phyloP scores from a whole-genome alignment of 2,113 vertebrate genomes.

The Microcebus jonahi region DNA sequence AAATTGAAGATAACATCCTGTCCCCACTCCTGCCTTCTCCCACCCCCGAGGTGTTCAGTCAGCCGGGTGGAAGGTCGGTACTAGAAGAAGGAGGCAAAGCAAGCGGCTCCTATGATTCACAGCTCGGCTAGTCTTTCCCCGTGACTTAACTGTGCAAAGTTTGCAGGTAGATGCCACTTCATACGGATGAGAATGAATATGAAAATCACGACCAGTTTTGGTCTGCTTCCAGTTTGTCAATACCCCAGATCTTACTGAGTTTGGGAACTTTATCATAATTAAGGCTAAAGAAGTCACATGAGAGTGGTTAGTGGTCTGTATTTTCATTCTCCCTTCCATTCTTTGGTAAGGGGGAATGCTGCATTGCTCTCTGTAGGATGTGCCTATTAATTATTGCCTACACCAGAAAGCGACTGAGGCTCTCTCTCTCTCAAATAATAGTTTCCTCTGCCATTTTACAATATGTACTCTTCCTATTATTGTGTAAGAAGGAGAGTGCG shows the following conservation, averaged over 20 bases:
- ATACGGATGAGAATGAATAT: not conserved
- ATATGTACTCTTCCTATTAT: not conserved
- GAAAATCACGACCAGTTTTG: not conserved
- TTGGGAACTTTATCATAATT: not conserved
- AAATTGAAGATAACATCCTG: conserved; percentile 48
- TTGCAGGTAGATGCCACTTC: not conserved
- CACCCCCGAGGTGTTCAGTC: not conserved
- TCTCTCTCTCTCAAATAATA: not conserved
- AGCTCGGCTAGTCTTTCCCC: too few relatives aligned
- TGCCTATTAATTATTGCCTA: not conserved
- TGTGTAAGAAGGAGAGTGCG: not conserved
- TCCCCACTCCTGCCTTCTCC: not conserved
- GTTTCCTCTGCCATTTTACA: not conserved
- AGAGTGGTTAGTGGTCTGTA: not conserved
- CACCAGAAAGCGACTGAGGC: not conserved
- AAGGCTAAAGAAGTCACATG: not conserved
- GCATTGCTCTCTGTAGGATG: not conserved
- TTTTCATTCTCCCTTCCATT: not conserved
- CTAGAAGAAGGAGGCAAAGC: not conserved
- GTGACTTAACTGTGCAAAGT: not conserved
- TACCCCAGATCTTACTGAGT: not conserved
- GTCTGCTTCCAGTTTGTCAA: not conserved
- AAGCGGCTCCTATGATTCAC: not conserved
- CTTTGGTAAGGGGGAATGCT: not conserved
- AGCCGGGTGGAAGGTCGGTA: not conserved